phyloP scores from a whole-genome alignment of 1,140 invertebrate genomes.

The Danaus melanippus region DNA sequence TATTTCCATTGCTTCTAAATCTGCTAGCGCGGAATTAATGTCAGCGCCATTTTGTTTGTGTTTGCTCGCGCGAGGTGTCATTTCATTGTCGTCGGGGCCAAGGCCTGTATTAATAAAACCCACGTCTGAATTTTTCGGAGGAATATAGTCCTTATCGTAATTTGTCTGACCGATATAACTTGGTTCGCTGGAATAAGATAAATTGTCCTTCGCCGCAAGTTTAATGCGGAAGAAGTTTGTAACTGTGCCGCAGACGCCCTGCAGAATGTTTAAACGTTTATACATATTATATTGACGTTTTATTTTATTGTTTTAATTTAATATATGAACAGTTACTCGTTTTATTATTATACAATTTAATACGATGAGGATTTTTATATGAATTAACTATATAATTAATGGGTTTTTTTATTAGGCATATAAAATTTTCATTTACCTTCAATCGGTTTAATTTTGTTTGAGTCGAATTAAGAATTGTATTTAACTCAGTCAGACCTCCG shows the following conservation, averaged over 20 bases:
- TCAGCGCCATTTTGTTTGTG: conserved; percentile 39
- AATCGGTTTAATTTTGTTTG: conserved; percentile 91
- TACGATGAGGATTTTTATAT: no score
- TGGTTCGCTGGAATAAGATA: conserved; percentile 65
- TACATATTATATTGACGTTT: no score
- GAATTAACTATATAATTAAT: no score
- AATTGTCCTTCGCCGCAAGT: conserved; percentile 59
- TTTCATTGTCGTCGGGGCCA: conserved; percentile 56
- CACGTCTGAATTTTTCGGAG: conserved; percentile 35
- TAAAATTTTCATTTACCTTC: conserved; percentile 75
- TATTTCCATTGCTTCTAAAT: conserved; percentile 61
- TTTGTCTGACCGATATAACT: conserved; percentile 61
- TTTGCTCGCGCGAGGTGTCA: conserved; percentile 37
- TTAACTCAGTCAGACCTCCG: conserved; percentile 87
- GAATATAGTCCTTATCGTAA: conserved; percentile 54
- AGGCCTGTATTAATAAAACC: conserved; percentile 50
- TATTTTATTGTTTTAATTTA: no score
- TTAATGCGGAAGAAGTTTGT: conserved; percentile 76
- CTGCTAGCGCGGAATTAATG: conserved; percentile 65
- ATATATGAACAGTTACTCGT: no score
- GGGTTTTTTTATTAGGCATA: neutral
- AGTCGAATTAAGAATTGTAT: conserved; percentile 83
- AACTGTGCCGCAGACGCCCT: conserved; percentile 78
- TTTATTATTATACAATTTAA: no score
- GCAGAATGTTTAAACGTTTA: conserved; percentile 23